A percentile compares a stretch with the other conserved stretches of the same genome.
phyloP scores from a whole-genome alignment of 23 tunicate genomes.

The Phallusia fumigata region DNA sequence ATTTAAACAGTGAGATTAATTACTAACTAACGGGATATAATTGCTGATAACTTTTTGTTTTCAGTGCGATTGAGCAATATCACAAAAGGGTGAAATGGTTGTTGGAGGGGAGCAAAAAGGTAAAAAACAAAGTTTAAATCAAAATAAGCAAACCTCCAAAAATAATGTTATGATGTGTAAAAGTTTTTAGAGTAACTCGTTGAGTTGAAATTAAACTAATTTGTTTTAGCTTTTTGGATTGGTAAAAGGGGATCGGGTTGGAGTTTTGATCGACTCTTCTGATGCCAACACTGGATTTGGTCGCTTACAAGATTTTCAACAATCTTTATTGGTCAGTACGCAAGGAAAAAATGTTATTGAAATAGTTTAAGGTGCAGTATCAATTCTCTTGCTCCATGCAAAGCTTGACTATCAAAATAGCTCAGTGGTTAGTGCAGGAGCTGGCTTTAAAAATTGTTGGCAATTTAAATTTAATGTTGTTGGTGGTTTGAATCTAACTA shows the following conservation, averaged over 20 bases:
- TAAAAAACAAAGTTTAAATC: background rate
- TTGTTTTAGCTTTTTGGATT: conserved; percentile 67
- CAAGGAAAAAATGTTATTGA: too few relatives aligned
- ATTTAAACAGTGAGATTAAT: background rate
- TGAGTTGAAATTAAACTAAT: background rate
- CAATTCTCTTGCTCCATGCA: too few relatives aligned
- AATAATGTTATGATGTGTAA: too few relatives aligned
- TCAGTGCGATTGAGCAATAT: conserved; percentile 76
- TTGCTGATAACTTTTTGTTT: conserved; percentile 7
- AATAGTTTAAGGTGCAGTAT: too few relatives aligned
- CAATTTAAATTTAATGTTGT: too few relatives aligned
- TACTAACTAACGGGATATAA: background rate
- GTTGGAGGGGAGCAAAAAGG: conserved; percentile 85
- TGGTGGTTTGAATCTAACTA: too few relatives aligned
- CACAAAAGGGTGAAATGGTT: conserved; percentile 91
- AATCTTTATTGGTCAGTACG: conserved; percentile 55
- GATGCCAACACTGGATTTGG: conserved; percentile 96
- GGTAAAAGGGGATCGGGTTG: conserved; percentile 86
- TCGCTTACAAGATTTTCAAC: conserved; percentile 72
- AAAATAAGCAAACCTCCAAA: background rate
- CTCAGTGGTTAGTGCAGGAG: too few relatives aligned
- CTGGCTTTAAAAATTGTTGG: too few relatives aligned
- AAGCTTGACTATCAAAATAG: too few relatives aligned
- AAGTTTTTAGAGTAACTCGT: too few relatives aligned
- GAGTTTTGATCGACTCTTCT: conserved; percentile 89